Evolutionary conservation across 2,113 vertebrate species (phyloP), one percentile per base, ranked within the genome.

Genomic region (Misgurnus anguillicaudatus): DNA sequence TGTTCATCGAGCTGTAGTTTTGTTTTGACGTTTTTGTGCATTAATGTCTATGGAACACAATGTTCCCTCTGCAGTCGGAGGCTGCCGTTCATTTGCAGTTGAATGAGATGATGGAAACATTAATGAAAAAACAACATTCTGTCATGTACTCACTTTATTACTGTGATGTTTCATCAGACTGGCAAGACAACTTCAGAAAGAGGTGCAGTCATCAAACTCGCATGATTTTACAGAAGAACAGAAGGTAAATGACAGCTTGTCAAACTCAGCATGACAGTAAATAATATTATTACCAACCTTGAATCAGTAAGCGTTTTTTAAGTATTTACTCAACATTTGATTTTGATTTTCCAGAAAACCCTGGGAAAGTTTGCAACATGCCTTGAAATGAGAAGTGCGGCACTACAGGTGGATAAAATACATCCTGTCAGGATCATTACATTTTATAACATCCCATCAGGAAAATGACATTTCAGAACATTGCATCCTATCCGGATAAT

Each of bases 281-380:
- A 68, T 48, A 16, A 51, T 14, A 3, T 10, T 1, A 51, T 51
- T n/a, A 11, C 19, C 42, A 61, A 6, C 8, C 11, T 39, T 55
- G 24, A 31, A 31, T 31, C 24, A n/a, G 21, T 8, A 17, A 24
- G 48, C 9, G 2, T 65, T 58, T 9, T 58, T 11, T 17, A 60
- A 45, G 14, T 62, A 5, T 42, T 42, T 42, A 9, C 1, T 31
- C 24, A 31, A 31, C 24, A 31, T 31, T 47, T 0, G 42, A 4
- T 17, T 9, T 75, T 16, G 3, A 5, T 51, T 24, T 21, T 16
- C 9, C 88, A 99, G 98, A 99, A 96, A 95, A 98, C 92, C 36
- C 90, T 99, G 89, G 95, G 95, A 78, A 99, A 98, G 91, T 94
- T 97, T 88, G 95, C 98, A 91, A 94, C 97, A 94, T 99, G 98